Evolutionary conservation across 2,797 vertebrate genomes (phyloP), one percentile per base, ranked within the genome.

Genomic region (Acrossocheilus fasciatus): DNA sequence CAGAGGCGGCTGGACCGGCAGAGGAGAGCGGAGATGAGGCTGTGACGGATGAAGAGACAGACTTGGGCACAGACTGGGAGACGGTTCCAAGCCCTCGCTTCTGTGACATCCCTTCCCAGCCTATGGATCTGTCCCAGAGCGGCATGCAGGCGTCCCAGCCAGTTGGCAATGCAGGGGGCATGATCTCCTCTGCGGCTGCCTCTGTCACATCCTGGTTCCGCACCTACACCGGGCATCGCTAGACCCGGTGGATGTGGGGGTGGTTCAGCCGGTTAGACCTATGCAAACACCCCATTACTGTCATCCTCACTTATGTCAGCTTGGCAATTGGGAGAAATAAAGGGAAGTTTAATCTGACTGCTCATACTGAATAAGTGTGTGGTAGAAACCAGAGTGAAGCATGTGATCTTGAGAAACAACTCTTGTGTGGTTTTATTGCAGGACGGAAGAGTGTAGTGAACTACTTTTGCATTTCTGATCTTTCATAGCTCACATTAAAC

Each of bases 51-150:
- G 98, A 99, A 79, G 98, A 99, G 93, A 99, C 98, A 0, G 98
- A 99, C 94, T 94, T 99, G 70, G 98, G 98, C 82, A 98, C 96
- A 0, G 98, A 99, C 94, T 99, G 98, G 98, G 98, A 99, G 96
- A 99, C 99, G 1, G 96, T 99, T 87, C 98, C 98, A 0, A 99
- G 98, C 88, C 98, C 98, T 0, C 95, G 97, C 1, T 99, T 99
- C 93, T 99, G 97, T 14, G 98, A 99, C 50, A 99, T 99, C 93
- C 98, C 98, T 7, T 99, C 98, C 0, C 97, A 99, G 95, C 93
- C 97, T 3, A 96, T 95, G 94, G 98, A 99, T 89, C 94, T 97
- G 81, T 97, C 97, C 82, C 97, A 98, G 95, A 98, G 98, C 89
- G 93, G 97, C 93, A 93, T 93, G 1, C 97, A 98, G 95, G 96